These are phyloP conservation scores for Hippocampus kuda DNA, from an alignment of 2,797 vertebrate species.

Conservation along the genomic window DNA sequence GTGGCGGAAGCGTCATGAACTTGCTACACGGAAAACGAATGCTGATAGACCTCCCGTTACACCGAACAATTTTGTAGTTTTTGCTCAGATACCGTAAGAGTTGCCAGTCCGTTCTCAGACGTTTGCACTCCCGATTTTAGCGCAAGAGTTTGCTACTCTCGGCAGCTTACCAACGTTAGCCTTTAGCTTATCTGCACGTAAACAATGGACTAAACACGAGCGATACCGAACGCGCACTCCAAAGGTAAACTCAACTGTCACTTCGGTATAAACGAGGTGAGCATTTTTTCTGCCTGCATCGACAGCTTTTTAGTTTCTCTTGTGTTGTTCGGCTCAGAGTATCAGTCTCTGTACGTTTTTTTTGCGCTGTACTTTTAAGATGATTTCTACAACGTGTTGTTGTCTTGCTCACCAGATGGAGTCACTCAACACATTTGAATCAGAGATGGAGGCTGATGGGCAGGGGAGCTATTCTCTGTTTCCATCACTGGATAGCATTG, in stretches of 20 bases:
- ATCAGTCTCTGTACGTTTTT: background rate
- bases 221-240: background rate
- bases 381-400: background rate
- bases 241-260: background rate
- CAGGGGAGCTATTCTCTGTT: conserved; percentile 73
- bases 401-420: conserved; percentile 57
- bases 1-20: background rate
- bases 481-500: conserved; percentile 71
- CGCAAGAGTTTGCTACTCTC: background rate
- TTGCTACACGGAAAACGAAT: background rate
- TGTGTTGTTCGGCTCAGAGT: background rate
- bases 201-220: conserved; percentile 19
- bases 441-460: conserved; percentile 73
- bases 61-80: background rate
- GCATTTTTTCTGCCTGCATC: background rate
- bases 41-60: background rate
- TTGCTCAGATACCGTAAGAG: background rate
- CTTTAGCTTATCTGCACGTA: conserved; percentile 9
- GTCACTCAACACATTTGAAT: conserved; percentile 71
- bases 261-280: background rate
- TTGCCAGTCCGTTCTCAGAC: background rate
- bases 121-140: background rate
- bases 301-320: background rate
- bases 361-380: background rate
- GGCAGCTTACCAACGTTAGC: background rate